Base-by-base conservation (phyloP, 2,888 invertebrate species). In the Caenorhabditis doughertyi region DNA sequence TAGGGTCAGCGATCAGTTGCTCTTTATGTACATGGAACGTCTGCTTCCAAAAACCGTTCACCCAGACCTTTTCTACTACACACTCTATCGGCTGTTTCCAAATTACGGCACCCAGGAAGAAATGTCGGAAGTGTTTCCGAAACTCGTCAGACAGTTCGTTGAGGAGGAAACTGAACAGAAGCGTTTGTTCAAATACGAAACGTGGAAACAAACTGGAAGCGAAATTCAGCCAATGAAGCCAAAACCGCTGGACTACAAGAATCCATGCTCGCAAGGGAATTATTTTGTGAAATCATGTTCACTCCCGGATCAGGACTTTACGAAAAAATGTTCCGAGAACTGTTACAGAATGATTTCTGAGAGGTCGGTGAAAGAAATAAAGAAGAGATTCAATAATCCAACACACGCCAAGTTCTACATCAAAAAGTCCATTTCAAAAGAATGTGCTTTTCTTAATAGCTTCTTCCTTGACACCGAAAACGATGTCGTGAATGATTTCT, bases 11-110 rank as follows among this genome's bases (percentile, higher is more conserved):
- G 1, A 0, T 16, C 16, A 44, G n/a, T n/a, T 16, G 13, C 44
- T 44, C 11, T 44, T 44, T 16, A 1, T 16, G n/a, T 4, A 5
- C 11, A 16, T 44, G 16, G n/a, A 11, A 11, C 4, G n/a, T 5
- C n/a, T 44, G 5, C 44, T 44, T 11, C 44, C 44, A 13, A 2
- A 4, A 11, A 44, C 44, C 2, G 1, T 0, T 11, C 11, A 44
- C n/a, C 44, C 44, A 13, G 44, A 44, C n/a, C 44, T 44, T 16
- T 44, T 44, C 44, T 44, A 44, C n/a, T 44, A 44, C n/a, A n/a
- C 11, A 0, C 13, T 44, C 16, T 7, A 44, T 44, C n/a, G 11
- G n/a, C 5, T n/a, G 4, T 44, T 16, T n/a, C 44, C 44, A 4
- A 44, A 44, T 44, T 16, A 1, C n/a, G 44, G 44, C 13, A 16